phyloP scores from a whole-genome alignment of 1,140 invertebrate species.

The Musca vetustissima region DNA sequence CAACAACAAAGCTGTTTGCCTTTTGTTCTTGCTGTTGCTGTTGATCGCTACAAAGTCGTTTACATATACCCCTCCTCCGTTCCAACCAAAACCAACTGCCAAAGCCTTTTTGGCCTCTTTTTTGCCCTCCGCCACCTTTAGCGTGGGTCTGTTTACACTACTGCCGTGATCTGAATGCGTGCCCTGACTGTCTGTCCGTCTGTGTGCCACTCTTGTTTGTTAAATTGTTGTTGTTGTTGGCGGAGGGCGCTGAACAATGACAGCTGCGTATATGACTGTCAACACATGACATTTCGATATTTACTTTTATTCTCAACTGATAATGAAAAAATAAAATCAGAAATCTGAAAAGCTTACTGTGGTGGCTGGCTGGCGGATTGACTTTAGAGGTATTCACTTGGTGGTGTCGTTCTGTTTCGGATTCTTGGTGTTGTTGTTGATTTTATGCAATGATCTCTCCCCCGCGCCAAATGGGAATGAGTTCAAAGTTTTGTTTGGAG shows the following conservation, averaged over 20 bases:
- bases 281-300: slow-evolving; percentile 39
- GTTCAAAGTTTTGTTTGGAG: no score
- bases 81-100: no score
- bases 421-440: slow-evolving; percentile 28
- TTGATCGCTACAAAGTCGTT: no score
- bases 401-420: no score
- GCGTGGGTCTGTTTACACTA: not conserved
- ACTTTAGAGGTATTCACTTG: no score
- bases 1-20: no score
- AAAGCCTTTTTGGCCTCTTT: no score
- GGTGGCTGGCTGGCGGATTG: not conserved
- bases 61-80: no score
- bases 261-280: slow-evolving; percentile 42
- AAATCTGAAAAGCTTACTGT: slow-evolving; percentile 13
- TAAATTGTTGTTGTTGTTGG: slow-evolving; percentile 33
- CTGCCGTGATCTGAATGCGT: not conserved
- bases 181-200: not conserved
- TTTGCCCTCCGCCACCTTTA: no score
- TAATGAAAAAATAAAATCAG: slow-evolving; percentile 18
- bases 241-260: slow-evolving; percentile 25
- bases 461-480: no score
- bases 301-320: slow-evolving; percentile 26
- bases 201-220: not conserved
- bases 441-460: no score
- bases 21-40: no score